Conservation (phyloP, 2,888 invertebrate species). For the Agriopis leucophaearia region DNA sequence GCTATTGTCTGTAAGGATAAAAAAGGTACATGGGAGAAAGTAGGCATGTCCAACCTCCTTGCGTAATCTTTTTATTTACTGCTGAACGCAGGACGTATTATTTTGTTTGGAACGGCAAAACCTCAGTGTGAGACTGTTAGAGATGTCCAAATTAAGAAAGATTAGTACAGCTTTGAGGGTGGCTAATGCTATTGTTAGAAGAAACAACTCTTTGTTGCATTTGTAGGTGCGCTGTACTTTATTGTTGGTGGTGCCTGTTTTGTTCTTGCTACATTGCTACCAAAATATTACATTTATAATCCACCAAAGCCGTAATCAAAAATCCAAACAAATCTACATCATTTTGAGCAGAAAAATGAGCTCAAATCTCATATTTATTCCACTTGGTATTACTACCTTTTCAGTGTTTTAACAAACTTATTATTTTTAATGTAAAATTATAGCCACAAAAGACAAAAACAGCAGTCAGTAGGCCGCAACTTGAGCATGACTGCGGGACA, state of each 20-base stretch:
- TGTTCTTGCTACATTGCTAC: slow-evolving; percentile 61
- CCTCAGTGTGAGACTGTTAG: slow-evolving; percentile 22
- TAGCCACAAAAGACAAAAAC: not conserved
- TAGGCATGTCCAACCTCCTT: slow-evolving; percentile 58
- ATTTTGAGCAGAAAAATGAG: not conserved
- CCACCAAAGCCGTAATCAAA: slow-evolving; percentile 38
- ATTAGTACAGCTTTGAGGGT: slow-evolving; percentile 25
- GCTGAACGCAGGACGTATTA: slow-evolving; percentile 65
- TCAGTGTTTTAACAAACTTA: not conserved
- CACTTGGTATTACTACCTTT: not conserved
- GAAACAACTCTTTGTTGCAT: slow-evolving; percentile 7
- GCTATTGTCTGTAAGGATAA: slow-evolving; percentile 78
- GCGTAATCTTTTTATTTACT: slow-evolving; percentile 75
- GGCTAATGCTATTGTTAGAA: slow-evolving; percentile 26
- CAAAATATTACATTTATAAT: slow-evolving; percentile 72
- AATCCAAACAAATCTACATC: not conserved
- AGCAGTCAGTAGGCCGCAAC: not conserved
- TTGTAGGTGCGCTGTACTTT: slow-evolving; percentile 9
- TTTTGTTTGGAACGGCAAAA: slow-evolving; percentile 53
- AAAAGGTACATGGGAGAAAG: slow-evolving; percentile 69
- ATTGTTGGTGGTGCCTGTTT: not conserved
- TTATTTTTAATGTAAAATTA: not conserved
- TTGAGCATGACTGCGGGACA: slow-evolving; percentile 47
- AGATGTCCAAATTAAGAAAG: slow-evolving; percentile 35
- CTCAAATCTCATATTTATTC: too few species aligned